phyloP scores from a whole-genome alignment of 2,888 invertebrate species.

The Drosophila niveifrons region DNA sequence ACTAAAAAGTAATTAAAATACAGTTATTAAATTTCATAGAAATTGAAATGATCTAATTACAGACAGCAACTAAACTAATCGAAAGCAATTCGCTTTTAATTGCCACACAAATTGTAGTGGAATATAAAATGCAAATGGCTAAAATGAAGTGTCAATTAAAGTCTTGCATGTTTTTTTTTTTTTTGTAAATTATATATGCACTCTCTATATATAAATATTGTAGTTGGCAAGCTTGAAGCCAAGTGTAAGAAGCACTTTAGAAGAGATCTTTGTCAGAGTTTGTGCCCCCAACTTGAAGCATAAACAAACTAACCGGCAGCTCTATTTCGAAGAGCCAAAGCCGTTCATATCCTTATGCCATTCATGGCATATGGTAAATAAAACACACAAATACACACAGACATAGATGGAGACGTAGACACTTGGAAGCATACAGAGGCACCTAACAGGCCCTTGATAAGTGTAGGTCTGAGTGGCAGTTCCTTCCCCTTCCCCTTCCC shows the following conservation, averaged over 20 bases:
- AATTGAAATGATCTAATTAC: background rate
- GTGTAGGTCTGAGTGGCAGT: slow-evolving; percentile 45
- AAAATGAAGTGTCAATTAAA: background rate
- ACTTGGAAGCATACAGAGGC: slow-evolving; percentile 39
- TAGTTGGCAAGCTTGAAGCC: background rate
- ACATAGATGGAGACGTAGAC: slow-evolving; percentile 19
- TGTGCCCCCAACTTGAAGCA: slow-evolving; percentile 28
- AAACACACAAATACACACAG: slow-evolving; percentile 43
- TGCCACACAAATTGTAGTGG: background rate
- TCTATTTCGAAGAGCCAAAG: slow-evolving; percentile 34
- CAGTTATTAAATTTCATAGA: background rate
- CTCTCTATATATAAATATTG: background rate
- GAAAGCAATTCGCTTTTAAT: background rate
- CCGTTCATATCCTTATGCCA: slow-evolving; percentile 52
- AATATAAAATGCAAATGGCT: background rate
- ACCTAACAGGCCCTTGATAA: slow-evolving; percentile 60
- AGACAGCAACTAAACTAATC: too few species aligned
- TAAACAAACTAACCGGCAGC: slow-evolving; percentile 27
- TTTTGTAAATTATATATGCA: slow-evolving; percentile 1
- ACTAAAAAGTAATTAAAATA: background rate
- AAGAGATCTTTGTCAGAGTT: slow-evolving; percentile 40
- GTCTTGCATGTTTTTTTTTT: background rate
- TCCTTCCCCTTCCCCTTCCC: slow-evolving; percentile 18
- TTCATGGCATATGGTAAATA: slow-evolving; percentile 73
- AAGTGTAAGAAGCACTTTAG: slow-evolving; percentile 13